Evolutionary conservation across 2,113 vertebrate genomes (phyloP).

Genomic region (Dipodomys merriami): DNA sequence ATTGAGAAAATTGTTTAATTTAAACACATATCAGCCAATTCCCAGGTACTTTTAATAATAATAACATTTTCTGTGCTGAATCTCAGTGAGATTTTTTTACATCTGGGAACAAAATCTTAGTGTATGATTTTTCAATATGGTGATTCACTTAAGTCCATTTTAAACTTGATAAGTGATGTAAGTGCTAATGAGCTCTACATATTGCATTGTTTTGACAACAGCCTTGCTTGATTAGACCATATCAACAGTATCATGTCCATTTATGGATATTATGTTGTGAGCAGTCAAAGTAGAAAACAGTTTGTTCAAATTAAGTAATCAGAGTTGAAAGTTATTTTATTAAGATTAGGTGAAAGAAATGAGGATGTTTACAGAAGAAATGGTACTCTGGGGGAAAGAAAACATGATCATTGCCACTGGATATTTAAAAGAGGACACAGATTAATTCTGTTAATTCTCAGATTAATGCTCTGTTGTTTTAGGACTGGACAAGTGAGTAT

Average conservation of each 20-base stretch:
- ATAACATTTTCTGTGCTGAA: background rate
- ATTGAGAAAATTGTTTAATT: background rate
- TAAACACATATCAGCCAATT: background rate
- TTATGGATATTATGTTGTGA: constrained; percentile 9
- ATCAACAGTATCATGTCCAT: constrained; percentile 10
- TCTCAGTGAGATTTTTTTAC: constrained; percentile 23
- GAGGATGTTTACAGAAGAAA: constrained; percentile 13
- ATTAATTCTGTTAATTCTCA: background rate
- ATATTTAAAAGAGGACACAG: background rate
- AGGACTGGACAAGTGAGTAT: background rate
- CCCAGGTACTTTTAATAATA: background rate
- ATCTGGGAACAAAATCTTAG: background rate
- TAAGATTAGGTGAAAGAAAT: constrained; percentile 60
- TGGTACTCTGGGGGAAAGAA: background rate
- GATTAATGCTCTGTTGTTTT: constrained; percentile 33
- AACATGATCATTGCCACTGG: background rate
- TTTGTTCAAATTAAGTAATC: constrained; percentile 38
- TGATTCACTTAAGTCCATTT: constrained; percentile 21
- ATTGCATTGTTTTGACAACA: constrained; percentile 52
- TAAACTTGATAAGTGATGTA: background rate
- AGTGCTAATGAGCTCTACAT: constrained; percentile 5
- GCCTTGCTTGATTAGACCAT: background rate
- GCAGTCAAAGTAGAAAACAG: constrained; percentile 29
- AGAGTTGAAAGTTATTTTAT: constrained; percentile 36
- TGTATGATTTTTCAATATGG: background rate